phyloP scores from a whole-genome alignment of 2,113 vertebrate species.

The Leucoraja erinaceus region DNA sequence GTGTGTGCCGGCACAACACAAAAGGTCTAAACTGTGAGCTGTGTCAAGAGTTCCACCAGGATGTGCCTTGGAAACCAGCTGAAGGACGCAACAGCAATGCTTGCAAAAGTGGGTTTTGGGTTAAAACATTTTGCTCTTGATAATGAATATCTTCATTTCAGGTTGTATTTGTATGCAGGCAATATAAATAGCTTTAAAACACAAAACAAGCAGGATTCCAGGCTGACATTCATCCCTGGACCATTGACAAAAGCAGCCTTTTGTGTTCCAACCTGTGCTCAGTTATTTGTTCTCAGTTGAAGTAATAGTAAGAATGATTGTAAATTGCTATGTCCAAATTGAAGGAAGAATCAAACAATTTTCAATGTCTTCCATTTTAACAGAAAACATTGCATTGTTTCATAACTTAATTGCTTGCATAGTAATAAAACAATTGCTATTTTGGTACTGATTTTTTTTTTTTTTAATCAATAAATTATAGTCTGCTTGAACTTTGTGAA shows the following conservation, averaged over 20 bases:
- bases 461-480: background rate
- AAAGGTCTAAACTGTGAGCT: constrained; percentile 90
- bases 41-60: constrained; percentile 89
- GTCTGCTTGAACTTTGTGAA: background rate
- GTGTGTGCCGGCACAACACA: constrained; percentile 94
- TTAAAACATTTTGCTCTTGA: background rate
- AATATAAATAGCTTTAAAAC: background rate
- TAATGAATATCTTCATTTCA: background rate
- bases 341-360: background rate
- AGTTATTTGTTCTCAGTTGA: background rate
- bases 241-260: background rate
- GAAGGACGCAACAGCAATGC: constrained; percentile 90
- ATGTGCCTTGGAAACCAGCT: constrained; percentile 87
- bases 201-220: background rate
- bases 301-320: background rate
- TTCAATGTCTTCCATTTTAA: too few relatives aligned
- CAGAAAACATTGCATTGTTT: background rate
- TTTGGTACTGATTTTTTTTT: background rate
- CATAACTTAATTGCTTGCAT: background rate
- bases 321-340: too few relatives aligned
- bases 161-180: background rate
- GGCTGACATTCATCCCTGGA: background rate
- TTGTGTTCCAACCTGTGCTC: too few relatives aligned
- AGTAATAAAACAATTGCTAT: background rate
- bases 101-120: constrained; percentile 72